Base-by-base conservation (phyloP, 37 sponge, comb jelly and placozoan species). In the Cladorhizidae sp. region DNA sequence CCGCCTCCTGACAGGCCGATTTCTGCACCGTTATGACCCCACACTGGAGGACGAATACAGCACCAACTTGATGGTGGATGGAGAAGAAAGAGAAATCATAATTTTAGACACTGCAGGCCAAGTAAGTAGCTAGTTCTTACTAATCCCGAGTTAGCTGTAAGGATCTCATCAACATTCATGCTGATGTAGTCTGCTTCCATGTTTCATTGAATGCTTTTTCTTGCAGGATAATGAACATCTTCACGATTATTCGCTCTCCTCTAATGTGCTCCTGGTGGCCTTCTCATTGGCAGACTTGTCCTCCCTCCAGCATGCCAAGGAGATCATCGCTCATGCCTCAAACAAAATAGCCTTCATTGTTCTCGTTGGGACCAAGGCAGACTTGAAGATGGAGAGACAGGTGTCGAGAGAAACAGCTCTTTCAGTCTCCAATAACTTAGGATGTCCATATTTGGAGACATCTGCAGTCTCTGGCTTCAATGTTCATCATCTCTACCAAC, bases 11-110 rank as follows among this genome's bases (percentile, higher is more conserved):
- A 85, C 90, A 0, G 77, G 78, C 38, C 80, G 90, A 0, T 89
- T 89, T 32, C 86, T 89, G n/a, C 85, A 85, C 55, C 73, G 67
- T 6, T 89, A 89, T 70, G 80, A 89, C 71, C 85, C 90, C 3
- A 84, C 90, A 33, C 74, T 87, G 54, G 87, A 77, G 62, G 78
- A 77, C 32, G 65, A 77, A 29, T 77, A 77, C 32, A 36, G 50
- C 49, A 26, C 15, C 3, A 61, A 17, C 0, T 0, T 64, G 2
- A 38, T 7, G 12, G 50, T 63, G 17, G 39, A 87, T 23, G 87
- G 80, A 3, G 33, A 76, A 23, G 20, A 25, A 2, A 52, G 68
- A 36, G 50, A 65, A 11, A 1, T 87, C 52, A 75, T 20, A 17
- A 75, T 87, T 15, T 31, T 76, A 33, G 87, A 87, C 81, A 87